Conservation (phyloP, 2,113 vertebrate genomes). For the Oryzias celebensis region DNA sequence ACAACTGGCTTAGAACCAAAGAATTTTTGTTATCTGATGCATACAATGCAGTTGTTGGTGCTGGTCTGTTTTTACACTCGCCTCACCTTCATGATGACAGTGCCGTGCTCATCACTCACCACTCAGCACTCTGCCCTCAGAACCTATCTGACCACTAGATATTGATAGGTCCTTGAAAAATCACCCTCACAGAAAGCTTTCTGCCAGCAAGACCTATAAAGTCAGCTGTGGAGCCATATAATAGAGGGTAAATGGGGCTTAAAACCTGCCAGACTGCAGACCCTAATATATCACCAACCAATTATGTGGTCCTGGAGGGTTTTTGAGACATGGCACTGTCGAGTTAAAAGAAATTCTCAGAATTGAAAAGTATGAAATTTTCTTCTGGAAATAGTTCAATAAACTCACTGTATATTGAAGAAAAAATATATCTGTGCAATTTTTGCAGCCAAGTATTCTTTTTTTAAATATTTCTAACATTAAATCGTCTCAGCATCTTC, state of each 20-base stretch:
- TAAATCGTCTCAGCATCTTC: too few relatives aligned
- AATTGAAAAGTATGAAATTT: neutral
- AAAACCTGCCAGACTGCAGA: slow-evolving; percentile 44
- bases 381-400: neutral
- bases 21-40: slow-evolving; percentile 30
- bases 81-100: slow-evolving; percentile 49
- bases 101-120: slow-evolving; percentile 54
- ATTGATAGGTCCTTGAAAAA: slow-evolving; percentile 69
- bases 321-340: slow-evolving; percentile 8
- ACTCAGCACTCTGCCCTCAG: slow-evolving; percentile 47
- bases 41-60: slow-evolving; percentile 27
- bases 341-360: slow-evolving; percentile 21
- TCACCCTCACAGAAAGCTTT: slow-evolving; percentile 54
- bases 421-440: neutral
- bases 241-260: slow-evolving; percentile 64
- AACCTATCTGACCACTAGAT: slow-evolving; percentile 56
- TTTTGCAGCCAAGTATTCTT: slow-evolving; percentile 2
- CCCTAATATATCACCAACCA: slow-evolving; percentile 56
- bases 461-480: neutral
- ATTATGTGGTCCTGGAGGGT: slow-evolving; percentile 48
- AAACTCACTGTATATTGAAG: neutral
- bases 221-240: slow-evolving; percentile 52
- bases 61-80: slow-evolving; percentile 43
- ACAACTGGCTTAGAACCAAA: neutral
- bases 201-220: slow-evolving; percentile 64